phyloP scores from a whole-genome alignment of 2,113 vertebrate genomes.

The Mastomys coucha region DNA sequence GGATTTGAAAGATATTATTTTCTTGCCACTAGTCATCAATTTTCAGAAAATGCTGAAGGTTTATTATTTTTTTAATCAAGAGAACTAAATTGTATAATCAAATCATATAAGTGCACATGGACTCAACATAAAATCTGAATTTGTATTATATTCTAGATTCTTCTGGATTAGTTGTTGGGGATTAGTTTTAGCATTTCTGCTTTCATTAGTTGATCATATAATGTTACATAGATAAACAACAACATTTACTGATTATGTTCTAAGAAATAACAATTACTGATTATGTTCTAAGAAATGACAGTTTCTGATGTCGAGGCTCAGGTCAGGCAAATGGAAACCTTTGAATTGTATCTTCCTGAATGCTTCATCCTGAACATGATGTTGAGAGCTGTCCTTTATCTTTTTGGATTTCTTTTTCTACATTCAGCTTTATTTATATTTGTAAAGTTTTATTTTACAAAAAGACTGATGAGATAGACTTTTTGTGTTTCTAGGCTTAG shows the following conservation, averaged over 20 bases:
- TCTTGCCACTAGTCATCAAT: neutral
- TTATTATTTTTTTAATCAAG: slow-evolving; percentile 65
- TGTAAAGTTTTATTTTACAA: neutral
- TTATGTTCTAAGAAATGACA: neutral
- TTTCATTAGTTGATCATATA: neutral
- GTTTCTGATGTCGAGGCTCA: neutral
- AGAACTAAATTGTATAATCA: neutral
- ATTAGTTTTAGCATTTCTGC: slow-evolving; percentile 19
- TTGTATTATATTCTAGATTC: neutral
- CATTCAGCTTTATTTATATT: slow-evolving; percentile 3
- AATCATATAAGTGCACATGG: neutral
- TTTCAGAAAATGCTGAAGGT: neutral
- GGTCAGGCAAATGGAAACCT: neutral
- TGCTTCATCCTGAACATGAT: neutral
- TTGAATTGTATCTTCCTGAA: neutral
- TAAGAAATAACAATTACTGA: neutral
- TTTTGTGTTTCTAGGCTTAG: neutral
- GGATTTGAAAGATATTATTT: slow-evolving; percentile 35
- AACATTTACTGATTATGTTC: neutral
- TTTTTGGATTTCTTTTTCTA: neutral
- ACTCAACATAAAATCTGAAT: neutral
- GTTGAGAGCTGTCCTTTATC: neutral
- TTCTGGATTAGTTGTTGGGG: neutral
- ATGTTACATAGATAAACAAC: neutral
- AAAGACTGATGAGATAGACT: neutral